Percentiles rank a stretch among this genome's conserved stretches.
Conservation (phyloP, 2,888 invertebrate genomes). For the Elegia similella region DNA sequence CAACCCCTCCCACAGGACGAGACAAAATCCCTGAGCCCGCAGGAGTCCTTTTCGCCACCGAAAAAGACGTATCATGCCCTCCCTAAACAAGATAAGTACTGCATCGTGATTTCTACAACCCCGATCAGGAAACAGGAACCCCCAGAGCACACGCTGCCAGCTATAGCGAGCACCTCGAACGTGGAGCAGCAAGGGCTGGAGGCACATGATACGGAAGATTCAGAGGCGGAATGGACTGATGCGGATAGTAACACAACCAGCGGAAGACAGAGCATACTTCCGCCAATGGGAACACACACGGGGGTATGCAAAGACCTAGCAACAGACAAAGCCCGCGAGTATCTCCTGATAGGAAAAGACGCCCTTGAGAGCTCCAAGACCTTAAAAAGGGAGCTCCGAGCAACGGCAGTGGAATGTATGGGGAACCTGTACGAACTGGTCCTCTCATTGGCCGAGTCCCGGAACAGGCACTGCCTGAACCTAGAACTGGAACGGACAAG, state of each 20-base stretch:
- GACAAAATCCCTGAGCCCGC: no score
- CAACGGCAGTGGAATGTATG: constrained; percentile 5
- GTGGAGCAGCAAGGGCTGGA: not conserved
- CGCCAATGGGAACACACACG: not conserved
- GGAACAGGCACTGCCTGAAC: constrained; percentile 6
- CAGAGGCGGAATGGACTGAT: constrained; percentile 2
- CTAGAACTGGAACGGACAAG: constrained; percentile 12
- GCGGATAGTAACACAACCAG: not conserved
- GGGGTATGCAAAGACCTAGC: constrained; percentile 18
- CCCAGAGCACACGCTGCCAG: not conserved
- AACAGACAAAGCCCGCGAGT: constrained; percentile 12
- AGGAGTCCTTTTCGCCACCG: no score
- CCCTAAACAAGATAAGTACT: not conserved
- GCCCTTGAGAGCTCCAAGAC: constrained; percentile 10
- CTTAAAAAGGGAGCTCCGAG: constrained; percentile 1
- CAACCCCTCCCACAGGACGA: no score
- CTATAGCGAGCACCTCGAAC: not conserved
- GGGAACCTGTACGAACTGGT: constrained; percentile 14
- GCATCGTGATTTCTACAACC: not conserved
- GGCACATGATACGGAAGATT: not conserved
- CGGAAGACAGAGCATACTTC: constrained; percentile 13
- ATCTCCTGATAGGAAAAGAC: not conserved
- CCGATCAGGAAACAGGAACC: not conserved
- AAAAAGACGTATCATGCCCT: not conserved
- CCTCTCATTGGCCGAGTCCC: constrained; percentile 16